Conservation (phyloP, 2,797 vertebrate species). For the Bovichtus variegatus region DNA sequence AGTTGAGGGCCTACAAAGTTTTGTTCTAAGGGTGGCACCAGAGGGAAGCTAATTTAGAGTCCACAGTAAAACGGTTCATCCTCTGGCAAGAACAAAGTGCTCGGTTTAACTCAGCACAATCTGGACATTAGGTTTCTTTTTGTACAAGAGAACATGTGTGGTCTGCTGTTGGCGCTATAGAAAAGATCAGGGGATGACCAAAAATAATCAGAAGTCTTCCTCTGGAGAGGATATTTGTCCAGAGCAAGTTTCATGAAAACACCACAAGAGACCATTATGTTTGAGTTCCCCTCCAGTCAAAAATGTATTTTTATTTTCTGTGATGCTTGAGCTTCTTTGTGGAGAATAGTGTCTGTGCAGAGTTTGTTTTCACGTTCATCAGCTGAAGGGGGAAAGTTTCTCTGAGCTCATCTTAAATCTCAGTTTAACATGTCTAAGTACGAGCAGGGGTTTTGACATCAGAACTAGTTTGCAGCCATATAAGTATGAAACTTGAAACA, state of each 20-base stretch:
- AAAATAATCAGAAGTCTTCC: not conserved
- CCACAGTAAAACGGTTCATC: not conserved
- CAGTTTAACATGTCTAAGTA: not conserved
- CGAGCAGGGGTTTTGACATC: not conserved
- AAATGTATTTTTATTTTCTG: not conserved
- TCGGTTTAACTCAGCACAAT: not conserved
- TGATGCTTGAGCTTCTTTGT: not conserved
- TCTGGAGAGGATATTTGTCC: not conserved
- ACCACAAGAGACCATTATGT: not conserved
- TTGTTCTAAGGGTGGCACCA: slow-evolving; percentile 5
- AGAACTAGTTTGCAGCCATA: not conserved
- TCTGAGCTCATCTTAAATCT: not conserved
- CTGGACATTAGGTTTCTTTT: not conserved
- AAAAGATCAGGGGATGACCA: not conserved
- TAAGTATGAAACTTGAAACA: not conserved
- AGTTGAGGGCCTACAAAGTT: not conserved
- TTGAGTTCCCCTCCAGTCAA: not conserved
- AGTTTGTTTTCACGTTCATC: not conserved
- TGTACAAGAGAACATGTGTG: no score
- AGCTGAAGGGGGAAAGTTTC: no score
- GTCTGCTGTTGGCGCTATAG: not conserved
- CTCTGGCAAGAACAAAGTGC: not conserved
- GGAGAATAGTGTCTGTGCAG: no score
- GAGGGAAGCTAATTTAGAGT: slow-evolving; percentile 1
- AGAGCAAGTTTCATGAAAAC: not conserved